Conservation (phyloP, 53 echinoderm and acorn worm species). For the Pentamera pediparva region DNA sequence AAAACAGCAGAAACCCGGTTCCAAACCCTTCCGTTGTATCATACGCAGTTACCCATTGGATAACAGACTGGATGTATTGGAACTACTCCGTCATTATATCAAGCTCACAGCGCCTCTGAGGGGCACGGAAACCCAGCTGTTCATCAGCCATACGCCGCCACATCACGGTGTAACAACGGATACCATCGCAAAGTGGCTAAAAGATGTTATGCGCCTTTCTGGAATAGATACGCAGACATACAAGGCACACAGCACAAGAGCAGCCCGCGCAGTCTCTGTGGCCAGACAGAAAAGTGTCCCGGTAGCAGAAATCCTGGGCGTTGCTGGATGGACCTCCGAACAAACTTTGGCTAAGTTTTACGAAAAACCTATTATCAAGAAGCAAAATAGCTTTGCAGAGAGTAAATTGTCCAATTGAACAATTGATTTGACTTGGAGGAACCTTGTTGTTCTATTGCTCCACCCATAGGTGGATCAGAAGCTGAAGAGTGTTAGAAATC, state of each 20-base stretch:
- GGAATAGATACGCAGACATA: background rate
- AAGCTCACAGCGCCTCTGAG: background rate
- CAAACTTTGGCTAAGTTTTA: constrained; percentile 1
- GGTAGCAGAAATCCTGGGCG: background rate
- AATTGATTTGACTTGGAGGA: too few species aligned
- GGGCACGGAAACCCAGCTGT: background rate
- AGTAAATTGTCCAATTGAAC: too few species aligned
- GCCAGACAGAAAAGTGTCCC: background rate
- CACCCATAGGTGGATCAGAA: too few species aligned
- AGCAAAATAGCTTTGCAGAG: too few species aligned
- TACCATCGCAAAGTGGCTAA: background rate
- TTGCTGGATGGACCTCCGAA: background rate
- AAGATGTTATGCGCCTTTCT: background rate
- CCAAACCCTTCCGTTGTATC: too few species aligned
- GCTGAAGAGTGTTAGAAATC: too few species aligned
- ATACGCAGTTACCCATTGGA: background rate
- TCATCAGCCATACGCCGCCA: background rate
- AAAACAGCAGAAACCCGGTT: background rate
- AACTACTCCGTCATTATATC: background rate
- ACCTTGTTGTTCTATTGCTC: too few species aligned
- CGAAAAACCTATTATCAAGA: background rate
- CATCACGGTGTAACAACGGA: background rate
- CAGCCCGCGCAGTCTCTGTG: background rate
- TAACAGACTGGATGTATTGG: background rate
- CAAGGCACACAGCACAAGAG: constrained; percentile 18